Conservation (phyloP, 2,888 invertebrate genomes). For the Drosophila sordidapex region DNA sequence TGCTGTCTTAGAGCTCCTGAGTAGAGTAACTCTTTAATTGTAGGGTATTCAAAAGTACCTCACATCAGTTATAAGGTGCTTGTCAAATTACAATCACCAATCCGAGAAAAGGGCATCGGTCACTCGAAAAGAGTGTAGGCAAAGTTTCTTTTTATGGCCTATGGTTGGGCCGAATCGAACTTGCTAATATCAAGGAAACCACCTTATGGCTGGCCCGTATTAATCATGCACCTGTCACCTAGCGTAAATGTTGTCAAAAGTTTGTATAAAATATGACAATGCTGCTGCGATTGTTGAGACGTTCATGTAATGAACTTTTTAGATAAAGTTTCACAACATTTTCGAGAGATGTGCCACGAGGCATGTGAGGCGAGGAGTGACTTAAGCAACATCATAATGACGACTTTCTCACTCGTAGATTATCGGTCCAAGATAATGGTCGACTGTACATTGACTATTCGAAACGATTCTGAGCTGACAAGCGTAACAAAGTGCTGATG, state of each 20-base stretch:
- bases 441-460: conserved; percentile 32
- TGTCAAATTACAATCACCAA: conserved; percentile 58
- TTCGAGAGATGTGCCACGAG: conserved; percentile 49
- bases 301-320: conserved; percentile 67
- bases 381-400: conserved; percentile 45
- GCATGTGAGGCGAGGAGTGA: conserved; percentile 1
- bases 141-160: conserved; percentile 61
- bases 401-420: conserved; percentile 25
- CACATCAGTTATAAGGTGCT: conserved; percentile 18
- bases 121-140: conserved; percentile 45
- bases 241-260: conserved; percentile 70
- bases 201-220: conserved; percentile 58
- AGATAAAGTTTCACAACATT: conserved; percentile 59
- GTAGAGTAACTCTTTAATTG: neutral
- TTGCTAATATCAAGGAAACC: conserved; percentile 49
- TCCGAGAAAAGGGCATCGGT: conserved; percentile 40
- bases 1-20: neutral
- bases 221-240: conserved; percentile 78
- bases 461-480: neutral
- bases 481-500: conserved; percentile 17
- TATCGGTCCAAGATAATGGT: conserved; percentile 3
- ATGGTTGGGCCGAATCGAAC: conserved; percentile 26
- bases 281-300: conserved; percentile 39
- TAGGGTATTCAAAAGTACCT: conserved; percentile 22
- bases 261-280: conserved; percentile 62